Conservation (phyloP, 2,888 invertebrate genomes). For the Cepaea hortensis region DNA sequence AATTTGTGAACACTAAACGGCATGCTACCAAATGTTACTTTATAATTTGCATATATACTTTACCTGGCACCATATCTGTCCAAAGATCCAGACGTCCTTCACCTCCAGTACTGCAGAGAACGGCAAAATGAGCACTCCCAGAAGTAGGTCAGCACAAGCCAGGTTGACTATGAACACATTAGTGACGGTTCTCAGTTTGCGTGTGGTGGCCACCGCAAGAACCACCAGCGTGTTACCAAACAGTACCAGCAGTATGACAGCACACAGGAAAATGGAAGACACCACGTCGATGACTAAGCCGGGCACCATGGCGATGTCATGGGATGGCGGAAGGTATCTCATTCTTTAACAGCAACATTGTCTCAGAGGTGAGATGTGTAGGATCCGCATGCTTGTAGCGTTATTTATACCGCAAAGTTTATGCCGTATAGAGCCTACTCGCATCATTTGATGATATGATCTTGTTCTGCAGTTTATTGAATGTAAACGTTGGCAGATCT, state of each 20-base stretch:
- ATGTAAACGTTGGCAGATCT: no score
- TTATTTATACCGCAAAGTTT: no score
- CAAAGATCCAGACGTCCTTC: slow-evolving; percentile 89
- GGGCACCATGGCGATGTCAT: slow-evolving; percentile 26
- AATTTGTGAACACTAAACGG: neutral
- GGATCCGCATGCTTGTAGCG: no score
- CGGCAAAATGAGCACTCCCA: slow-evolving; percentile 94
- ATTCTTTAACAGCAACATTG: no score
- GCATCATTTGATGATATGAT: no score
- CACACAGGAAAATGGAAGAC: slow-evolving; percentile 55
- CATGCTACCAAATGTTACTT: neutral
- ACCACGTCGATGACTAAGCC: slow-evolving; percentile 39
- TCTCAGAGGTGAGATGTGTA: no score
- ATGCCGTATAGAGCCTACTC: no score
- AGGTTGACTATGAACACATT: slow-evolving; percentile 97
- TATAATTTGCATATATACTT: neutral
- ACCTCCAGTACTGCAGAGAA: slow-evolving; percentile 96
- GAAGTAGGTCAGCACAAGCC: slow-evolving; percentile 95
- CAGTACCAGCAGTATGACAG: slow-evolving; percentile 92
- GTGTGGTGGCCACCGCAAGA: slow-evolving; percentile 90
- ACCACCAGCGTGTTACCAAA: slow-evolving; percentile 95
- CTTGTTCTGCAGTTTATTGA: no score
- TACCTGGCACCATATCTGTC: slow-evolving; percentile 92
- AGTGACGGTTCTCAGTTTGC: slow-evolving; percentile 93
- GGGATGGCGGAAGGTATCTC: neutral